Base-by-base conservation (phyloP, 2,113 vertebrate genomes). In the Alouatta palliata region DNA sequence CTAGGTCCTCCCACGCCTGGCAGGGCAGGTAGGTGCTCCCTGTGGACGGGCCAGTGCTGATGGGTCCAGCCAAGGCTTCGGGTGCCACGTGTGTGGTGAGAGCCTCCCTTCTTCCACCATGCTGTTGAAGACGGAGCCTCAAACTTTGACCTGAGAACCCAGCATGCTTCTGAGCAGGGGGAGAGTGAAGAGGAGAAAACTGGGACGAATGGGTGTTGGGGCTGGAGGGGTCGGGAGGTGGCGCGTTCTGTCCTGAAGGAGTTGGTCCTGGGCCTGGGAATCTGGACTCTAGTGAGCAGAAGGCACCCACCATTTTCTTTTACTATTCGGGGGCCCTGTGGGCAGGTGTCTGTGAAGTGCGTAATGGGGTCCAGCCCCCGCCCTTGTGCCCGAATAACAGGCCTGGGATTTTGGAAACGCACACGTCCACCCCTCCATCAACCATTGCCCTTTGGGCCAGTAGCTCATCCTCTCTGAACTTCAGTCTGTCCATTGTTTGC, bases 321-420 rank as follows among this genome's bases (percentile, higher is more conserved):
- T 68, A n/a, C 66, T 32, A 1, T 35, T 17, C 7, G 16, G 66
- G 66, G 16, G 32, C 66, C 32, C 6, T 35, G 16, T 7, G 66
- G 66, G 66, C 5, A n/a, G 66, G 14, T 68, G 64, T 17, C 14
- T 35, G 6, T 35, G 16, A 8, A 68, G 64, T 68, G 64, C 2
- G 32, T 35, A 8, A 68, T 30, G 7, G 61, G 32, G 32, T n/a
- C 16, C 2, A 17, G 27, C 16, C 32, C 32, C 66, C 1, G 0
- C 16, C 32, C 66, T n/a, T 35, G 16, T 68, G 32, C 30, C 66
- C 32, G 16, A 19, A 3, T 32, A 17, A 35, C 66, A 68, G 66
- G 16, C 66, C 16, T 68, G 66, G 32, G 32, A 35, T 68, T 32
- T 68, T 8, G 66, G 32, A 68, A n/a, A 68, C 3, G 32, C 16